These are phyloP conservation scores for Myrmecophaga tridactyla DNA, from an alignment of 2,113 vertebrate genomes.

Conservation along the genomic window DNA sequence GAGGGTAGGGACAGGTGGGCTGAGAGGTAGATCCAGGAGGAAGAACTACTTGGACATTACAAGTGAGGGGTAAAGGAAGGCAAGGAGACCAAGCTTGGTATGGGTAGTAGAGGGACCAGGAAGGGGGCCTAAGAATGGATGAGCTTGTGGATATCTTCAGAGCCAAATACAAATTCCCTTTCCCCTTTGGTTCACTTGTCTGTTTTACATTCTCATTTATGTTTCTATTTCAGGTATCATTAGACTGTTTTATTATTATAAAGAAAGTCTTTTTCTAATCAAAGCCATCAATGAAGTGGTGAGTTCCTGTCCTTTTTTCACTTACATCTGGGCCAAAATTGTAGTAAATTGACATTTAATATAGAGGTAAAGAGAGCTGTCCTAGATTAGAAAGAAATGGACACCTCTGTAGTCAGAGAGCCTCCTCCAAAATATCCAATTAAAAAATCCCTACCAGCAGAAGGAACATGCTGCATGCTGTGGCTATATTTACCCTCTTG, in stretches of 20 bases:
- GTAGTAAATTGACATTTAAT: not conserved
- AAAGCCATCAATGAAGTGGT: conserved; percentile 88
- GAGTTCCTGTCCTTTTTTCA: conserved; percentile 65
- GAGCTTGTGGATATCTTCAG: not conserved
- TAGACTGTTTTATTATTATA: conserved; percentile 85
- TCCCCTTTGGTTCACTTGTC: not conserved
- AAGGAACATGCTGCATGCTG: not conserved
- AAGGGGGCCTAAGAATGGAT: no score
- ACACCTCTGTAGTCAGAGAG: not conserved
- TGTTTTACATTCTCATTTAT: not conserved
- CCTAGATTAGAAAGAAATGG: not conserved
- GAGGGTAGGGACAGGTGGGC: not conserved
- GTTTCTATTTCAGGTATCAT: conserved; percentile 85
- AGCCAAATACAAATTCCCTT: no score
- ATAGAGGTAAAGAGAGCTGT: not conserved
- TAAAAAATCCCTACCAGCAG: not conserved
- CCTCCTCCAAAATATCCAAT: not conserved
- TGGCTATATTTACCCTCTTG: not conserved
- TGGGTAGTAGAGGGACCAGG: not conserved
- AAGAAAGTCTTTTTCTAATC: conserved; percentile 82
- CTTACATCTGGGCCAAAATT: not conserved
- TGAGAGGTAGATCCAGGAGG: not conserved
- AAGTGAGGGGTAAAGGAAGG: not conserved
- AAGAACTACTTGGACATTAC: not conserved
- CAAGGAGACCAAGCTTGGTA: not conserved